These are phyloP conservation scores for Oenanthe melanoleuca DNA, from an alignment of 2,113 vertebrate species.

Conservation along the genomic window DNA sequence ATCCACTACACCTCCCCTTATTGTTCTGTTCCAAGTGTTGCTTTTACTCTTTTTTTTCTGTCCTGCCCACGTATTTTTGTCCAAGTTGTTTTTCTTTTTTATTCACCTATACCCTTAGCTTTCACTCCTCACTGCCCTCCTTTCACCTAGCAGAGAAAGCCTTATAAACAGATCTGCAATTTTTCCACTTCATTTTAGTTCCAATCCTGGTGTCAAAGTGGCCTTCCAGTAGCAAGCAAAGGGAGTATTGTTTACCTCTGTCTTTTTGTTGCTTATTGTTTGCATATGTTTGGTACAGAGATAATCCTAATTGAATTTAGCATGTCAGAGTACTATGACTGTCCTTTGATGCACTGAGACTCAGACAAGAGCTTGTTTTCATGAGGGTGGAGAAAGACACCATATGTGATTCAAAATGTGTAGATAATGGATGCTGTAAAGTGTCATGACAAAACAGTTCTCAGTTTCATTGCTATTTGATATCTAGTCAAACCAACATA, in stretches of 20 bases:
- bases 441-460: not conserved
- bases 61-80: not conserved
- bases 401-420: not conserved
- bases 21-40: not conserved
- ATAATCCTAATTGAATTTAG: not conserved
- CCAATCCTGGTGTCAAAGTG: rapidly evolving
- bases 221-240: not conserved
- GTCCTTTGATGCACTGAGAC: not conserved
- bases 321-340: not conserved
- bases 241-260: not conserved
- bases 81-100: not conserved
- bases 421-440: not conserved
- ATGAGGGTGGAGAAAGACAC: not conserved
- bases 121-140: not conserved
- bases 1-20: not conserved
- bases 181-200: not conserved
- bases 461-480: not conserved
- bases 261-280: not conserved
- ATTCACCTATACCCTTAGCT: not conserved
- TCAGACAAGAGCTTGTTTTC: not conserved
- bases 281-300: not conserved
- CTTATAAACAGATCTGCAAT: not conserved
- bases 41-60: not conserved
- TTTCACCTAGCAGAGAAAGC: not conserved
- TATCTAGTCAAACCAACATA: not conserved